These are phyloP conservation scores for Masticophis lateralis DNA, from an alignment of 2,797 vertebrate genomes.

Conservation along the genomic window DNA sequence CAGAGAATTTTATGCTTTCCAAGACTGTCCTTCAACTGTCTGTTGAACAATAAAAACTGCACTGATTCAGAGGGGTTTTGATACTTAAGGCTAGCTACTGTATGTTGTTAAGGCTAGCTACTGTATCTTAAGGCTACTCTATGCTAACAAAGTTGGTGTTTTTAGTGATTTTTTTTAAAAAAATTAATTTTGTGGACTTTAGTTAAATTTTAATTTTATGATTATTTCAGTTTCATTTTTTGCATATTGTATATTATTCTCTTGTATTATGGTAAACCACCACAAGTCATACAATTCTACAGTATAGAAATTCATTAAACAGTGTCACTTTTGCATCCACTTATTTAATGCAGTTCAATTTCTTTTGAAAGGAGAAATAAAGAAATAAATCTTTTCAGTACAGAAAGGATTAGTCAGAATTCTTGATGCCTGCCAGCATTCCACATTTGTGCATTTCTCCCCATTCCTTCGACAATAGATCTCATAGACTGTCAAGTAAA, in stretches of 20 bases:
- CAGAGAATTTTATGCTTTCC: not conserved
- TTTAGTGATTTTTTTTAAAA: not conserved
- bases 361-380: not conserved
- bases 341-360: not conserved
- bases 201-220: not conserved
- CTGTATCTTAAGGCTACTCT: not conserved
- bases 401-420: not conserved
- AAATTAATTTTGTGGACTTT: not conserved
- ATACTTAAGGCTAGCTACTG: not conserved
- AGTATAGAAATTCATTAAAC: not conserved
- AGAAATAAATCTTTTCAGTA: not conserved
- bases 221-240: not conserved
- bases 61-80: not conserved
- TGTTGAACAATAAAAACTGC: not conserved
- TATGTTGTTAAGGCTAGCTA: not conserved
- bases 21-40: not conserved
- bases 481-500: not conserved
- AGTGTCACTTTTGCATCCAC: not conserved
- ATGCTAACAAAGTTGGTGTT: not conserved
- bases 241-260: not conserved
- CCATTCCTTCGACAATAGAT: not conserved
- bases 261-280: not conserved
- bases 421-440: not conserved
- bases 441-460: not conserved
- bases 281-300: not conserved